Base-by-base conservation (phyloP, 2,113 vertebrate species). In the Dicentrarchus labrax region DNA sequence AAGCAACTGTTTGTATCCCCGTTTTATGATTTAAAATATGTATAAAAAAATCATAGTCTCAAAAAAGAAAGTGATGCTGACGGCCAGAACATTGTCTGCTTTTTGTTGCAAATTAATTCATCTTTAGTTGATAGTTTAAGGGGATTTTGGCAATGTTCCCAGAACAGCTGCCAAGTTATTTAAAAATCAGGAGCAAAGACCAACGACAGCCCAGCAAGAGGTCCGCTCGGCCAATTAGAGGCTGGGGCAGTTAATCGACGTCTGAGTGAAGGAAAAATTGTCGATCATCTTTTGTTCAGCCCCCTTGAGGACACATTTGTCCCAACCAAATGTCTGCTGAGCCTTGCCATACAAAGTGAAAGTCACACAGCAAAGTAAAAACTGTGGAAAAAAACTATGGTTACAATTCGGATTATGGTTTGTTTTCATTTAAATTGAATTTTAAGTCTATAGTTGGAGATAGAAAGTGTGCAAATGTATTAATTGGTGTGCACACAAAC, bases 181-280 rank as follows among this genome's bases (percentile, higher is more conserved):
- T 72, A 51, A 69, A 78, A 75, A 78, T 80, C 74, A 68, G 11
- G 12, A 53, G 57, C 0, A 71, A 74, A 72, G 30, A 76, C 54
- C 22, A 50, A 76, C 5, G 19, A 65, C 70, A 66, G 70, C 80
- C 41, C 78, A 82, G 57, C 73, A 21, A n/a, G 41, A 8, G 70
- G 65, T 80, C 73, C 45, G 36, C 72, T 80, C 4, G 12, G 78
- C 72, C 59, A 88, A 80, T 77, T 85, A 86, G 45, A 11, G 3
- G 11, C 9, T 7, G 6, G 8, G 43, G 15, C 38, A 22, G 36
- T 66, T 47, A 51, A 71, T 51, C 1, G 9, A 72, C 4, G 16
- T 41, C 12, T 39, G 47, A 66, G 9, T 21, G 10, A 66, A 17
- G 22, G 60, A 72, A 11, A 59, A 59, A 76, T 50, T 50, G 22